These are phyloP conservation scores for Agrochola litura DNA, from an alignment of 2,888 invertebrate species.

Conservation along the genomic window DNA sequence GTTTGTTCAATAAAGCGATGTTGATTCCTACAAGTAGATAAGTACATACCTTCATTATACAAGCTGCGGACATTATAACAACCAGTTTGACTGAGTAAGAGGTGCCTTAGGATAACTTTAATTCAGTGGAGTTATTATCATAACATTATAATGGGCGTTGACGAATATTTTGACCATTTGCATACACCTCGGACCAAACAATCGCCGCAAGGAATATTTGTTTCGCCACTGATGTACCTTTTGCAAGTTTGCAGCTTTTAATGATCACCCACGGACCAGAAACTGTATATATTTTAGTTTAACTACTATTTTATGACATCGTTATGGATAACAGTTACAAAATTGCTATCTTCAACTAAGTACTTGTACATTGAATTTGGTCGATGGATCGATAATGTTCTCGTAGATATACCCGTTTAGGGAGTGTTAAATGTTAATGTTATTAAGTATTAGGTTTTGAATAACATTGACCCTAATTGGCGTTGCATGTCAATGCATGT, in stretches of 20 bases:
- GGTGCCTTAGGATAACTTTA: slow-evolving; percentile 56
- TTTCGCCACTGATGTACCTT: slow-evolving; percentile 47
- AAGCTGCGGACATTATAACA: slow-evolving; percentile 35
- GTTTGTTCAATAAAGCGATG: slow-evolving; percentile 4
- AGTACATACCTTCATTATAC: slow-evolving; percentile 36
- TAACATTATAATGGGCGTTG: slow-evolving; percentile 66
- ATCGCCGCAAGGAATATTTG: slow-evolving; percentile 69
- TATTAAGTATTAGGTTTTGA: slow-evolving; percentile 26
- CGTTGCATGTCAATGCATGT: slow-evolving; percentile 23
- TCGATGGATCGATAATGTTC: slow-evolving; percentile 12
- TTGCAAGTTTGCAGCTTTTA: slow-evolving; percentile 30
- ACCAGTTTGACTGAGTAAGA: slow-evolving; percentile 53
- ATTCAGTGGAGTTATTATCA: slow-evolving; percentile 56
- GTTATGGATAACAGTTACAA: slow-evolving; percentile 39
- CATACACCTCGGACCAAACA: slow-evolving; percentile 68
- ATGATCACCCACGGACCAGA: slow-evolving; percentile 29
- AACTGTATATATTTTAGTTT: slow-evolving; percentile 18
- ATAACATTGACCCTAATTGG: slow-evolving; percentile 50
- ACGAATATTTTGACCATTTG: slow-evolving; percentile 71
- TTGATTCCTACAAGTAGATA: slow-evolving; percentile 27
- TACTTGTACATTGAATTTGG: slow-evolving; percentile 14
- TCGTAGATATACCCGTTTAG: slow-evolving; percentile 23
- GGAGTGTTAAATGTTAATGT: slow-evolving; percentile 52
- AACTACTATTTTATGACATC: slow-evolving; percentile 34
- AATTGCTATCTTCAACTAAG: slow-evolving; percentile 32